Evolutionary conservation across 2,888 invertebrate genomes (phyloP).

Genomic region (Drosophila histrio): DNA sequence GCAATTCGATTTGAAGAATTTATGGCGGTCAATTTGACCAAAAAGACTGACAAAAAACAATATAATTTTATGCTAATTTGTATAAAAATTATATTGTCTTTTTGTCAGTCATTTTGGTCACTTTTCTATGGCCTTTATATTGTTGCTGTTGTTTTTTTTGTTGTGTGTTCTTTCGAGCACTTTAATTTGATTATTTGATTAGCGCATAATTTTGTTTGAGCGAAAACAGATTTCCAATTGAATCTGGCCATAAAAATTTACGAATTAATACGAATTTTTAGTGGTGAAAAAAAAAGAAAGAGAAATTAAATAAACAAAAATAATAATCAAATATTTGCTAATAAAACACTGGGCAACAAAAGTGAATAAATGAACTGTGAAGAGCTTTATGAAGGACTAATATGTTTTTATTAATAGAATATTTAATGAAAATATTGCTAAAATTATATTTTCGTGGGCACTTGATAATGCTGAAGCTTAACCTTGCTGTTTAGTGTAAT

Average conservation of each 20-base stretch:
- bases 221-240: constrained; percentile 43
- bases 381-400: neutral
- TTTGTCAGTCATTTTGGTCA: too few relatives aligned
- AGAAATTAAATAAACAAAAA: constrained; percentile 3
- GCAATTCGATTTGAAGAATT: constrained; percentile 26
- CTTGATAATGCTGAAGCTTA: neutral
- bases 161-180: neutral
- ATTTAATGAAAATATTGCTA: neutral
- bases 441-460: neutral
- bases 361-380: neutral
- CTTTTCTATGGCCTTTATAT: neutral
- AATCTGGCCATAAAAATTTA: constrained; percentile 29
- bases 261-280: constrained; percentile 15
- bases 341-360: constrained; percentile 19
- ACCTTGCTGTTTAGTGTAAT: constrained; percentile 23
- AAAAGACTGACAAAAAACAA: constrained; percentile 15
- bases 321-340: constrained; percentile 20
- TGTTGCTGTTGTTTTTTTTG: neutral
- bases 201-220: constrained; percentile 37
- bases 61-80: neutral
- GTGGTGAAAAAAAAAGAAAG: neutral
- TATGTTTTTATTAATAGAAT: neutral
- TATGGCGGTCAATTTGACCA: neutral
- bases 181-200: constrained; percentile 48
- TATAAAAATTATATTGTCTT: too few relatives aligned